Evolutionary conservation across 2,113 vertebrate species (phyloP).

Genomic region (Rhea americana): DNA sequence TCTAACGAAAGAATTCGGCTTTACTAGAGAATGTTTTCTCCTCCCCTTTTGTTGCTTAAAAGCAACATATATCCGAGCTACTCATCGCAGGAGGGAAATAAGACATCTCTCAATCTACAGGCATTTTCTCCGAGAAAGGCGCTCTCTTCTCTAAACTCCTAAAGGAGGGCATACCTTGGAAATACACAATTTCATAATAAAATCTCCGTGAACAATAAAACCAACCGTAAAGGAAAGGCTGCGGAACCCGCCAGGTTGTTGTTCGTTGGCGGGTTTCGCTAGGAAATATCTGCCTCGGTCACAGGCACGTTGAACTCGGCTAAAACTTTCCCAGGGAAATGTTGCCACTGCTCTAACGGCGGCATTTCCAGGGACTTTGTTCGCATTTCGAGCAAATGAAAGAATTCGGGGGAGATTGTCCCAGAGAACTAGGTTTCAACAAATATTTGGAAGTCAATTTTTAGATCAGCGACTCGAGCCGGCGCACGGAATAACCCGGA

Average conservation of each 20-base stretch:
- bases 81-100: not conserved
- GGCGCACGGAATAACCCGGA: not conserved
- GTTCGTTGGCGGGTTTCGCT: not conserved
- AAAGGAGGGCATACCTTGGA: constrained; percentile 73
- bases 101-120: not conserved
- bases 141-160: constrained; percentile 60
- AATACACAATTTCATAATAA: constrained; percentile 78
- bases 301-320: not conserved
- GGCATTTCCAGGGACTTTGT: not conserved
- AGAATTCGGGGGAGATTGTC: not conserved
- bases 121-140: not conserved
- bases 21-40: constrained; percentile 59
- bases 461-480: not conserved
- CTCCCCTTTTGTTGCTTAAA: constrained; percentile 65
- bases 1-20: constrained; percentile 55
- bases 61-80: not conserved
- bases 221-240: not conserved
- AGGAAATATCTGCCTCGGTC: not conserved
- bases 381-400: not conserved
- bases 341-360: not conserved
- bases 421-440: not conserved
- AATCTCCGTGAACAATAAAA: constrained; percentile 71
- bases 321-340: not conserved
- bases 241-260: not conserved
- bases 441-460: not conserved